These are phyloP conservation scores for Aphaenogaster rudis DNA, from an alignment of 1,140 invertebrate genomes.

Conservation along the genomic window DNA sequence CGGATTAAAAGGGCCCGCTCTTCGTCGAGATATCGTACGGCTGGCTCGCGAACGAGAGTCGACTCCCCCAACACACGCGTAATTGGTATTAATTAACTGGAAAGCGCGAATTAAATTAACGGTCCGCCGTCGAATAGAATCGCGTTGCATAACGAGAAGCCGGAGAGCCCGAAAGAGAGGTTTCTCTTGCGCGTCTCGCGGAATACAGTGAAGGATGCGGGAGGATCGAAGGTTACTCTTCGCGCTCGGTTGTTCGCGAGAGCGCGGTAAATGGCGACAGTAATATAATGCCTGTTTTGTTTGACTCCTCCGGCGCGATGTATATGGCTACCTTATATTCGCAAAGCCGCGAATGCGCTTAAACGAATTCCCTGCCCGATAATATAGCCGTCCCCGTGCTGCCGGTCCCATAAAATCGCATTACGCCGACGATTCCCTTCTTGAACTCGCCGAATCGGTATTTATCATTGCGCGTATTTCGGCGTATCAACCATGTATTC, in stretches of 20 bases:
- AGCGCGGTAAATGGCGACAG: slow-evolving; percentile 58
- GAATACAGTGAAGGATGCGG: slow-evolving; percentile 53
- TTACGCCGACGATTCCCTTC: neutral
- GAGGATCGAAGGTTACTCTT: slow-evolving; percentile 51
- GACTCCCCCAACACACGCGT: slow-evolving; percentile 50
- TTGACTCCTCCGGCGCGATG: neutral
- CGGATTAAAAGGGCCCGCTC: slow-evolving; percentile 65
- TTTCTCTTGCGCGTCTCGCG: neutral
- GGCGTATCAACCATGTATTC: neutral
- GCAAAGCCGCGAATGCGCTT: slow-evolving; percentile 7
- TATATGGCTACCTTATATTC: slow-evolving; percentile 5
- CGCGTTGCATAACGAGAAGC: slow-evolving; percentile 66
- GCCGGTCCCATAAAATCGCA: slow-evolving; percentile 30
- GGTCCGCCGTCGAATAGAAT: slow-evolving; percentile 67
- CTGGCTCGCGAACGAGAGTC: slow-evolving; percentile 17
- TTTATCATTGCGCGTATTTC: neutral
- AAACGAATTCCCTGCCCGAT: neutral
- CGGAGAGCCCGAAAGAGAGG: neutral
- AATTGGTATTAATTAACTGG: slow-evolving; percentile 80
- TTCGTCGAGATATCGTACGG: neutral
- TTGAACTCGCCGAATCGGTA: neutral
- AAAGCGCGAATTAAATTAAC: slow-evolving; percentile 81
- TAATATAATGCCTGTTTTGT: slow-evolving; percentile 49
- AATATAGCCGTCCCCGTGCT: neutral
- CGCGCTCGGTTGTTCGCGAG: neutral